Evolutionary conservation across 2,888 invertebrate genomes (phyloP), one percentile per base, ranked within the genome.

Genomic region (Cepaea hortensis): DNA sequence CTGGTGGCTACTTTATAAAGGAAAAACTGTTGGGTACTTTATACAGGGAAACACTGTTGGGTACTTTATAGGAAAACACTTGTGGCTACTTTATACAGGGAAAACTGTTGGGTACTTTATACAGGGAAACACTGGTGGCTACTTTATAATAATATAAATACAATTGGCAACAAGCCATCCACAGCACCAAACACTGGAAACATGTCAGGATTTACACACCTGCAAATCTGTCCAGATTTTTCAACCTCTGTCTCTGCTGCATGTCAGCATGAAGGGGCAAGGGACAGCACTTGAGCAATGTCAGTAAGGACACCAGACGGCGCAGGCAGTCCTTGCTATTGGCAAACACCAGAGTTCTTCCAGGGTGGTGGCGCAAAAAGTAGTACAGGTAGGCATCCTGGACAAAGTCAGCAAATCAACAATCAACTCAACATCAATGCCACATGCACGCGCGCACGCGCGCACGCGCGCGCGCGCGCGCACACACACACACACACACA

Each of bases 301-400:
- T 91, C 81, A 96, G 93, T 13, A 96, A 91, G 72, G 95, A 95
- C 65, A 95, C 94, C 62, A 96, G 93, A 50, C 99, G 96, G 91
- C 97, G 96, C 0, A 99, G 98, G 94, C 98, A 98, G 88, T 98
- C 98, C 85, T 99, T 98, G 81, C 95, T 95, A 92, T 96, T 96
- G 84, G 95, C 94, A 92, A 99, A 99, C 72, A 99, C 97, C 68
- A 99, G 96, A 0, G 98, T 98, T 82, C 98, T 95, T 0, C 98
- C 99, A 0, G 97, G 96, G 97, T 98, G 95, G 97, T 98, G 93
- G 96, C 97, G 94, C 97, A 94, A 90, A 88, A 96, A 94, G 92
- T 99, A 97, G 93, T 99, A 99, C 3, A 99, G 95, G 93, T 98
- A 97, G 83, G 96, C 96, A 94, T 99, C 99, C 95, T 99, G 91